Evolutionary conservation across 2,797 vertebrate species (phyloP).

Genomic region (Epinephelus malabaricus): DNA sequence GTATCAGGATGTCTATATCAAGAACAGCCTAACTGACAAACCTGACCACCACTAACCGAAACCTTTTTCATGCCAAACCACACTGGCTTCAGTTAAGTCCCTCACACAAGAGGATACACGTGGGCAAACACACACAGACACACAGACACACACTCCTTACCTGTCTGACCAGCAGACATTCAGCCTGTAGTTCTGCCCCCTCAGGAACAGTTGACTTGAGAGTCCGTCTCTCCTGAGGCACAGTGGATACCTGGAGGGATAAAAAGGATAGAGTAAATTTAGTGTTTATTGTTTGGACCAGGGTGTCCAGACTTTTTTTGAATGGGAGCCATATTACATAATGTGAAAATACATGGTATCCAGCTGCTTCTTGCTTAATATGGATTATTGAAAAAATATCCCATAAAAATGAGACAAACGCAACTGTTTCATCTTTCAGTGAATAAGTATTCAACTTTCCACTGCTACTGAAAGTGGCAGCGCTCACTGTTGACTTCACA

Average conservation of each 20-base stretch:
- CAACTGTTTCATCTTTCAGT: no score
- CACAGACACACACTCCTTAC: slow-evolving; percentile 76
- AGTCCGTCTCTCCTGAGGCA: slow-evolving; percentile 93
- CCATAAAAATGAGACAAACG: no score
- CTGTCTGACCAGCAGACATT: slow-evolving; percentile 98
- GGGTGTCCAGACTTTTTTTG: no score
- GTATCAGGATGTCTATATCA: slow-evolving; percentile 41
- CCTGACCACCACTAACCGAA: slow-evolving; percentile 35
- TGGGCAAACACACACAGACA: neutral
- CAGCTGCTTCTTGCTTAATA: no score
- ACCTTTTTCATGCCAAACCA: slow-evolving; percentile 30
- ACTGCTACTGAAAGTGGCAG: no score
- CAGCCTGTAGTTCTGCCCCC: slow-evolving; percentile 92
- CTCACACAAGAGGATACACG: neutral
- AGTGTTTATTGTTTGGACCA: neutral
- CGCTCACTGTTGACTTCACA: no score
- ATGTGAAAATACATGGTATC: no score
- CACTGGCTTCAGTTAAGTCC: slow-evolving; percentile 5
- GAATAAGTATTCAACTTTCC: no score
- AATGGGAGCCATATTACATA: no score
- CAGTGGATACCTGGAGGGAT: slow-evolving; percentile 88
- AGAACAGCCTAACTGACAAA: slow-evolving; percentile 29
- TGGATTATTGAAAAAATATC: no score
- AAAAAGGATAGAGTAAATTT: neutral
- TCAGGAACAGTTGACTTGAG: slow-evolving; percentile 94